Percentiles rank a stretch among this genome's conserved stretches.
phyloP scores from a whole-genome alignment of 2,888 invertebrate species.

The Perizoma flavofasciatum region DNA sequence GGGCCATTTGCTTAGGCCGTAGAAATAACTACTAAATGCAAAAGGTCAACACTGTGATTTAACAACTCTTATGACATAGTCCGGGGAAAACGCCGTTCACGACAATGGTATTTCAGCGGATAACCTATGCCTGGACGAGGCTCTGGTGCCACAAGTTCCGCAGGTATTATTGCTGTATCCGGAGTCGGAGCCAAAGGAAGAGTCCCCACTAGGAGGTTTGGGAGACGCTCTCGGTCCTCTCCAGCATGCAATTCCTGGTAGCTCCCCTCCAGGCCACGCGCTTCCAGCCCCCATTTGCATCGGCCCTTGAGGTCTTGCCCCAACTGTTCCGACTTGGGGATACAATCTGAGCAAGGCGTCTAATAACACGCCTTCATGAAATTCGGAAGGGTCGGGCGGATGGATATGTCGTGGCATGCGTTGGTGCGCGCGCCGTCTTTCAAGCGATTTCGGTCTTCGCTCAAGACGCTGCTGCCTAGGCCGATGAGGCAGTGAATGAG shows the following conservation, averaged over 20 bases:
- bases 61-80: conserved; percentile 33
- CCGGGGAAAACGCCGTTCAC: conserved; percentile 59
- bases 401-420: conserved; percentile 81
- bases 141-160: conserved; percentile 87
- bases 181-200: conserved; percentile 92
- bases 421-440: conserved; percentile 76
- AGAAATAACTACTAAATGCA: conserved; percentile 67
- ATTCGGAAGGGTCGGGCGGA: conserved; percentile 90
- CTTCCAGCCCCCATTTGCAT: conserved; percentile 84
- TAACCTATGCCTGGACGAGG: conserved; percentile 78
- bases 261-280: conserved; percentile 87
- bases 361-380: conserved; percentile 91
- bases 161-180: conserved; percentile 93
- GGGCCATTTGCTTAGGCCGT: conserved; percentile 74
- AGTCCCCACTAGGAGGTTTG: conserved; percentile 88
- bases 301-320: conserved; percentile 77
- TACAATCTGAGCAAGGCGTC: conserved; percentile 89
- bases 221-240: conserved; percentile 80
- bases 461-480: conserved; percentile 85
- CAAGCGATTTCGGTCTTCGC: conserved; percentile 82
- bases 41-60: conserved; percentile 39
- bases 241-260: conserved; percentile 84
- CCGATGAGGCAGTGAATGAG: conserved; percentile 81
- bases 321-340: conserved; percentile 88
- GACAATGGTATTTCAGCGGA: conserved; percentile 81